Evolutionary conservation across 2,888 invertebrate genomes (phyloP), one percentile per base, ranked within the genome.

Genomic region (Epirrhoe tristata): DNA sequence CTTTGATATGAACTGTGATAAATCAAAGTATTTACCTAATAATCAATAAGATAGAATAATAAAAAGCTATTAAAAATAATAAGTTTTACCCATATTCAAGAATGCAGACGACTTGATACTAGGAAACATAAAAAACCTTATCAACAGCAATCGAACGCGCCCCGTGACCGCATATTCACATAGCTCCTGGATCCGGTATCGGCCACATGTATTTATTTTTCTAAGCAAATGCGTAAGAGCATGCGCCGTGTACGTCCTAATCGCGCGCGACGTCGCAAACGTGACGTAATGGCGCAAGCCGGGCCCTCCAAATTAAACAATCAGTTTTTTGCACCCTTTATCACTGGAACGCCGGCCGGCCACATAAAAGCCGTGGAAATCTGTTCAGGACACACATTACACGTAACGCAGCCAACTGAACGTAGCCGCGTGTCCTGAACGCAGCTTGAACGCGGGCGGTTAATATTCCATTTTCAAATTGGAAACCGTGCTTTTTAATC

Each of bases 311-410:
- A 82, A 82, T 85, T 87, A 91, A 93, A 92, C 91, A 92, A 89
- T 88, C 87, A 68, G 86, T 90, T 92, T 93, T 92, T 93, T 91
- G 87, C 91, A 91, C 92, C 91, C 92, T 90, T 87, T 91, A 91
- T 90, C 89, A 88, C 88, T 82, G 90, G 87, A 86, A 86, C 87
- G 88, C 86, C 88, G 81, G 81, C 85, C 85, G 82, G 78, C 82
- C 76, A 89, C 91, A 91, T 93, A 93, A 91, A 93, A 92, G 90
- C 88, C 81, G 85, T 87, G 86, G 88, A 89, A 92, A 91, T 87
- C 84, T 85, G 88, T 89, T 89, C 91, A 92, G 92, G 92, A 90
- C 88, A 88, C 87, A 88, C 91, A 92, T 87, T 90, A 88, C 85
- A 89, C 81, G 87, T 87, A 88, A 88, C 84, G 87, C 92, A 82